Conservation (phyloP, 2,797 vertebrate genomes). For the Notoglanidium macrostoma region DNA sequence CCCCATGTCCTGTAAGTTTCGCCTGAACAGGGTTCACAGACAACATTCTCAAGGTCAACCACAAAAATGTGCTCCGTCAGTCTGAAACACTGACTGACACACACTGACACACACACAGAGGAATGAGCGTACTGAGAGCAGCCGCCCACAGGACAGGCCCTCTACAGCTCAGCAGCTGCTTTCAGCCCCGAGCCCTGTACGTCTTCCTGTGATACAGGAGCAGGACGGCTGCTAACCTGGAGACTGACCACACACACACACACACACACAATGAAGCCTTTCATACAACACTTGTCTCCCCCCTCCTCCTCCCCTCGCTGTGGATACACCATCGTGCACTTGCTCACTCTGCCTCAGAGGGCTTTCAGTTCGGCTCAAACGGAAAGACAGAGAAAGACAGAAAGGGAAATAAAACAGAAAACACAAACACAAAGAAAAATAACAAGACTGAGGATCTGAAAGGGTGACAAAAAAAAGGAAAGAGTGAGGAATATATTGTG, state of each 20-base stretch:
- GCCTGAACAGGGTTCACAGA: neutral
- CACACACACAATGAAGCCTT: conserved; percentile 41
- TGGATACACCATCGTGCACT: conserved; percentile 28
- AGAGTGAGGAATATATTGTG: neutral
- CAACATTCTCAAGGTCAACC: conserved; percentile 12
- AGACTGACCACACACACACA: conserved; percentile 39
- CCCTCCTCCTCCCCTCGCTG: neutral
- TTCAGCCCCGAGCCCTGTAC: conserved; percentile 19
- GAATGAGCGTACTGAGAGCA: neutral
- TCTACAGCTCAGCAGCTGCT: conserved; percentile 46
- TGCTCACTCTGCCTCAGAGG: conserved; percentile 21
- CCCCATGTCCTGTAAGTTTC: neutral
- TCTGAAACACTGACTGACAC: neutral
- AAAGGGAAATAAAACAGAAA: neutral
- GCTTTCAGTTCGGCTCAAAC: neutral
- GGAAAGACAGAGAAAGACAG: neutral
- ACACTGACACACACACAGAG: neutral
- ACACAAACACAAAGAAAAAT: neutral
- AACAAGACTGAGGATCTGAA: neutral
- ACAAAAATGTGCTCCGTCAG: conserved; percentile 1
- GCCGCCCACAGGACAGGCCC: neutral
- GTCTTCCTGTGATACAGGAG: conserved; percentile 37
- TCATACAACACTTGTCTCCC: conserved; percentile 37
- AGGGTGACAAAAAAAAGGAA: neutral
- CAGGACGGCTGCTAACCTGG: conserved; percentile 39